A percentile compares a stretch with the other conserved stretches of the same genome.
Conservation (phyloP, 2,113 vertebrate species). For the Neodontobutis hainanensis region DNA sequence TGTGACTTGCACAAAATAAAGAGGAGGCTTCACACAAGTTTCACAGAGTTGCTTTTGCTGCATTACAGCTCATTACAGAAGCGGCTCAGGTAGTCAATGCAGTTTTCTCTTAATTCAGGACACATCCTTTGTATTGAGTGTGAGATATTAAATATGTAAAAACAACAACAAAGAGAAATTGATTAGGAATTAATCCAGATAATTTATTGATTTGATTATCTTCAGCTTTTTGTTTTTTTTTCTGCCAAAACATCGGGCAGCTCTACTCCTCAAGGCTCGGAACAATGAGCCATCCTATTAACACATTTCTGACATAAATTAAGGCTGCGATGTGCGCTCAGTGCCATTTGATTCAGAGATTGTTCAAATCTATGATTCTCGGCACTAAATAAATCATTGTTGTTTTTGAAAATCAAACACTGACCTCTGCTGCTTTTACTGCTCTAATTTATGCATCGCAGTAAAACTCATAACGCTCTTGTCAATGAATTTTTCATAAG, state of each 20-base stretch:
- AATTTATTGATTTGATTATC: neutral
- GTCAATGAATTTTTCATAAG: constrained; percentile 42
- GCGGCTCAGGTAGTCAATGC: constrained; percentile 10
- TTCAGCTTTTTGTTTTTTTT: neutral
- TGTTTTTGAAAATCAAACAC: constrained; percentile 18
- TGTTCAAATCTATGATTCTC: constrained; percentile 4
- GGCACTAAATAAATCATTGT: constrained; percentile 45
- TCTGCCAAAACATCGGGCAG: neutral
- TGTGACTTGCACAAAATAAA: no score
- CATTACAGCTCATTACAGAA: constrained; percentile 7
- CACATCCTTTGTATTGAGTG: neutral
- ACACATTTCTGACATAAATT: constrained; percentile 13
- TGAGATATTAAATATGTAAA: neutral
- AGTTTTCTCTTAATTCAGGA: neutral
- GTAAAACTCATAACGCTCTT: constrained; percentile 26
- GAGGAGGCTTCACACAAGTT: neutral
- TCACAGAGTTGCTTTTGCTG: neutral
- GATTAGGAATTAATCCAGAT: neutral
- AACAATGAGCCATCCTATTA: neutral
- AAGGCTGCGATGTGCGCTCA: constrained; percentile 10
- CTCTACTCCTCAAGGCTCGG: neutral
- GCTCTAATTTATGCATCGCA: constrained; percentile 38
- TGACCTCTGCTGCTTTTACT: constrained; percentile 18
- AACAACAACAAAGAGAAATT: constrained; percentile 5
- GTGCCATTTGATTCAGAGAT: constrained; percentile 21